Evolutionary conservation across 92 coral and sea anemone species (phyloP), one percentile per base, ranked within the genome.

Genomic region (Heliopora coerulea): DNA sequence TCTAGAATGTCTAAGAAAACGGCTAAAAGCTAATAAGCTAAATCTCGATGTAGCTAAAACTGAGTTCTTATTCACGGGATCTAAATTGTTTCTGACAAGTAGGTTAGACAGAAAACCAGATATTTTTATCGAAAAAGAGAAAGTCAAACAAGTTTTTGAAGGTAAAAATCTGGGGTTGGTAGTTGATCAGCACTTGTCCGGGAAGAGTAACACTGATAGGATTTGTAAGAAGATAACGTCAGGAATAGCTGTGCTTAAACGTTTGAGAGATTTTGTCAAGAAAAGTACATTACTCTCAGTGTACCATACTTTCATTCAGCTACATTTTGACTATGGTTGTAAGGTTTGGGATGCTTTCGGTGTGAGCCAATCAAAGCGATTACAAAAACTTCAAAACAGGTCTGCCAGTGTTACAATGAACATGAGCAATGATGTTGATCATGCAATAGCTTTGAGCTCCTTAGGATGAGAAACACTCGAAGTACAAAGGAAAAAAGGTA

Each of bases 111-210:
- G 42, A 37, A 5, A 37, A 37, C 42, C 42, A 37, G 42, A 37
- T 5, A 37, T 37, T 37, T 37, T 37, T n/a, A 49, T 72, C 18
- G 63, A 50, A 26, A 52, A 52, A 21, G 48, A 72, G 52, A 39
- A 62, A 25, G 61, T 70, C 25, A 70, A 49, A n/a, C 61, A 29
- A 70, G 77, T 70, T 28, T 21, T 0, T 18, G 41, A 48, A 33
- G 9, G 35, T 31, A 72, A 49, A 26, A 49, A n/a, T n/a, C 78
- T 72, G 23, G 78, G 78, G 62, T 4, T 72, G 44, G 26, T 21
- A 72, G 41, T 72, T 72, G 78, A 72, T 72, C 62, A n/a, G n/a
- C n/a, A n/a, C n/a, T n/a, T n/a, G n/a, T n/a, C n/a, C 19, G 26
- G 39, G 68, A 33, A 29, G 30, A 33, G 44, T 29, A 61, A 61